Base-by-base conservation (phyloP, 1,140 invertebrate species). In the Trachymyrmex septentrionalis region DNA sequence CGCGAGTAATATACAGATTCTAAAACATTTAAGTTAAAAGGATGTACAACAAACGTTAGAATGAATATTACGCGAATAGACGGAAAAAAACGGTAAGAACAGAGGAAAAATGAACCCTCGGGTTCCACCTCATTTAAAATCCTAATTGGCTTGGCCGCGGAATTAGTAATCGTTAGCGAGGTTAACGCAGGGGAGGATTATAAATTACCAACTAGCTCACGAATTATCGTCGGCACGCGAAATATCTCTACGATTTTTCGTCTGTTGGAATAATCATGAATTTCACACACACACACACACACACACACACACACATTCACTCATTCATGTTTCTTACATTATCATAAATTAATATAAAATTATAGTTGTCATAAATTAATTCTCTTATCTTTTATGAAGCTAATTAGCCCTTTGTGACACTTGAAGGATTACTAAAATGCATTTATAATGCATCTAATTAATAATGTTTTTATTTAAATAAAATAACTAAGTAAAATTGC, bases 121-220 rank as follows among this genome's bases (percentile, higher is more conserved):
- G 14, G 27, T 48, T 73, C 14, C 48, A 12, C 10, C 48, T 71
- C 69, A 75, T 73, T 84, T 84, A 75, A 84, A 84, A 84, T 24
- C 69, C 55, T 84, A 84, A 84, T 84, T 75, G 44, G 38, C 55
- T 63, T 30, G 69, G 24, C 55, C 38, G 50, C n/a, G 21, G 44
- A 84, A 84, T 73, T 84, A 84, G 80, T 84, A 61, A 75, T 81
- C 64, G 69, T 82, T 82, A 82, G 38, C 14, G 55, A 21, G 38
- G 38, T 75, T 84, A 84, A 73, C 72, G 80, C 63, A 38, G 19
- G 6, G 14, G 16, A 81, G 80, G 27, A 34, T 84, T 75, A 84
- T n/a, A 84, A 84, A 84, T 84, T 75, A 61, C 69, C 55, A 14
- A 50, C 19, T 84, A 73, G 80, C 19, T 53, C 38, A 27, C 53